A percentile compares a stretch with the other conserved stretches of the same genome.
Evolutionary conservation across 2,888 invertebrate genomes (phyloP).

Genomic region (Malthinus seriepunctatus): DNA sequence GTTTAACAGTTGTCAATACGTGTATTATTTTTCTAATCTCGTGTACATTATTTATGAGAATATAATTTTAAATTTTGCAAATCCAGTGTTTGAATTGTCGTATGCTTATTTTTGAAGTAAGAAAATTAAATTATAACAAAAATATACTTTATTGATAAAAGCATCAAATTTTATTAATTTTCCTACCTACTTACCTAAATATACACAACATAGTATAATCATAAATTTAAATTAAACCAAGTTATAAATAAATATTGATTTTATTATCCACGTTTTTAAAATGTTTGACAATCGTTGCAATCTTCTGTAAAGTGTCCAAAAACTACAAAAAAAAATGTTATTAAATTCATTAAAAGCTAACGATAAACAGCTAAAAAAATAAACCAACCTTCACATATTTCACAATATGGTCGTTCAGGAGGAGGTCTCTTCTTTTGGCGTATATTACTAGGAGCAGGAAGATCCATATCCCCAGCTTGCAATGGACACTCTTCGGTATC

Average conservation of each 20-base stretch:
- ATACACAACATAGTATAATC: constrained; percentile 27
- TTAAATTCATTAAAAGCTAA: background rate
- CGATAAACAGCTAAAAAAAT: background rate
- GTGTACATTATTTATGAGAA: background rate
- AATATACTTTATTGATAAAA: constrained; percentile 18
- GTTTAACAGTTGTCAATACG: background rate
- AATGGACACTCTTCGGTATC: constrained; percentile 97
- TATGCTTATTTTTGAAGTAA: constrained; percentile 3
- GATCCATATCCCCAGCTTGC: constrained; percentile 66
- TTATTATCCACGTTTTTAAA: constrained; percentile 54
- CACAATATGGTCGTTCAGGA: constrained; percentile 81
- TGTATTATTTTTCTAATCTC: background rate
- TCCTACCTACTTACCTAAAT: constrained; percentile 25
- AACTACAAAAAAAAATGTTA: constrained; percentile 62
- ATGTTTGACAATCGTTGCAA: constrained; percentile 86
- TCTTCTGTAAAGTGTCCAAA: constrained; percentile 88
- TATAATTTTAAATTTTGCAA: background rate
- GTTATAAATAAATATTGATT: constrained; percentile 21
- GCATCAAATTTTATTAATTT: constrained; percentile 14
- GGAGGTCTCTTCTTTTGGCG: constrained; percentile 48
- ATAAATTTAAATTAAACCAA: constrained; percentile 5
- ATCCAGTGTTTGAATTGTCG: background rate
- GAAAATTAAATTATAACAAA: constrained; percentile 20
- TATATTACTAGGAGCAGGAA: constrained; percentile 49
- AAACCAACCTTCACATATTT: constrained; percentile 83